These are phyloP conservation scores for Eidolon helvum DNA, from an alignment of 2,113 vertebrate species.

Conservation along the genomic window DNA sequence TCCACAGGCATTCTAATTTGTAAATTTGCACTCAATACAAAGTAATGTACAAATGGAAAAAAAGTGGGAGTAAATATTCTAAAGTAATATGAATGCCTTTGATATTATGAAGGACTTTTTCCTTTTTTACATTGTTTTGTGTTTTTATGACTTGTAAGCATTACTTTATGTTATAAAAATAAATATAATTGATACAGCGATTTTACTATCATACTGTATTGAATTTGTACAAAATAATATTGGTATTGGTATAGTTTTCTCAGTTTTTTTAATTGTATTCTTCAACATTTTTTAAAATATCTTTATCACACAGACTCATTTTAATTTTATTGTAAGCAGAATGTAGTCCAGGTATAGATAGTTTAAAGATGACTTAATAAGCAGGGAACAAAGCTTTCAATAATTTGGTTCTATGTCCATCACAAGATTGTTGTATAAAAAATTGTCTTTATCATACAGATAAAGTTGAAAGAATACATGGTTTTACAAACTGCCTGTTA, in stretches of 20 bases:
- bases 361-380: slow-evolving; percentile 54
- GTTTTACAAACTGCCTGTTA: background rate
- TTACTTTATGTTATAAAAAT: slow-evolving; percentile 33
- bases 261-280: slow-evolving; percentile 16
- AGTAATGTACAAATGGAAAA: background rate
- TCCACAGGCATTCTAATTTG: background rate
- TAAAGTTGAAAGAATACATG: background rate
- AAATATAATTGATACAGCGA: background rate
- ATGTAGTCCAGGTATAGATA: slow-evolving; percentile 41
- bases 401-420: background rate
- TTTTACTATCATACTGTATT: background rate
- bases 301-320: slow-evolving; percentile 25
- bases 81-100: background rate
- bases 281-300: slow-evolving; percentile 18
- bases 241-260: background rate
- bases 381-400: slow-evolving; percentile 15
- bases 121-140: background rate
- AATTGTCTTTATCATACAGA: background rate
- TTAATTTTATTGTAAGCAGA: slow-evolving; percentile 32
- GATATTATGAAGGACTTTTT: background rate
- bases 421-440: background rate
- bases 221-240: background rate
- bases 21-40: background rate
- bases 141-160: background rate
- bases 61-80: background rate